Percentiles rank a stretch among this genome's conserved stretches.
These are phyloP conservation scores for Agrypnus murinus DNA, from an alignment of 2,888 invertebrate species.

Conservation along the genomic window DNA sequence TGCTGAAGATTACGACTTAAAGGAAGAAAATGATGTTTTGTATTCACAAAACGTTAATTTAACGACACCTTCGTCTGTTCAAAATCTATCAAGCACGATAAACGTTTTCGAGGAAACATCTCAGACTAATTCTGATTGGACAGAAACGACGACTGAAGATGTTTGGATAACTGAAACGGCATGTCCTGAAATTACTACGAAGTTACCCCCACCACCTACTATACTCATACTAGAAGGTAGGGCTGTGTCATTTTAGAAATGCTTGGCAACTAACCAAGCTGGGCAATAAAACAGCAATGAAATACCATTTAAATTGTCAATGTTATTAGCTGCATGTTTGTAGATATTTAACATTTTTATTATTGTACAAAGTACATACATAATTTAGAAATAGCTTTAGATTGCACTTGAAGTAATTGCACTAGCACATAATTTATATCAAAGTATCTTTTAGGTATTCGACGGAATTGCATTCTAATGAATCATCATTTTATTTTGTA, in stretches of 20 bases:
- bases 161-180: conserved; percentile 54
- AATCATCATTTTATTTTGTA: no score
- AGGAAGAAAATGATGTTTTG: conserved; percentile 30
- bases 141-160: conserved; percentile 48
- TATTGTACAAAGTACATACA: no score
- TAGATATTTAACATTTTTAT: neutral
- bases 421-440: no score
- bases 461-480: no score
- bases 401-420: neutral
- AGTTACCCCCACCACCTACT: conserved; percentile 79
- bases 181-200: conserved; percentile 70
- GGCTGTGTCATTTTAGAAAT: conserved; percentile 56
- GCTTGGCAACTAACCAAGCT: conserved; percentile 57
- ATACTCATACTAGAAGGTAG: conserved; percentile 91
- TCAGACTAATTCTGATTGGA: conserved; percentile 35
- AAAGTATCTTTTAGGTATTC: no score
- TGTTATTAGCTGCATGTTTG: conserved; percentile 26
- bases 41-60: conserved; percentile 11
- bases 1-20: conserved; percentile 23
- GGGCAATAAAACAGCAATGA: conserved; percentile 23
- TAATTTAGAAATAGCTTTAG: neutral
- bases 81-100: conserved; percentile 47
- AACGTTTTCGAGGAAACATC: conserved; percentile 40
- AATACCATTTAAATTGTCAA: conserved; percentile 26
- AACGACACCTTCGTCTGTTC: conserved; percentile 10